Evolutionary conservation across 2,888 invertebrate species (phyloP).

Genomic region (Kuschelorhynchus macadamiae): DNA sequence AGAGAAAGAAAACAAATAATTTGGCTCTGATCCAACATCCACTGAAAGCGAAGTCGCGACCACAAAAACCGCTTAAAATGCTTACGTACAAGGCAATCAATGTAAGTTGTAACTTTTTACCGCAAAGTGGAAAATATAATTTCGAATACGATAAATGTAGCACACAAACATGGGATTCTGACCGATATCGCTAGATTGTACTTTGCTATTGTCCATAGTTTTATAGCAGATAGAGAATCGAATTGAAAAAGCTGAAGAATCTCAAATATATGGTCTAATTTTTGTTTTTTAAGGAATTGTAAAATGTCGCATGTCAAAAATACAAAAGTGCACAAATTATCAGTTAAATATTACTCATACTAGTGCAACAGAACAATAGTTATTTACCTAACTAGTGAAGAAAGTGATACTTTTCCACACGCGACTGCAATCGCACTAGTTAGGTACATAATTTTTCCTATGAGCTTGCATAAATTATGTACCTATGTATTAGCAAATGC

Average conservation of each 20-base stretch:
- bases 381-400: too few relatives aligned
- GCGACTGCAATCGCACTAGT: too few relatives aligned
- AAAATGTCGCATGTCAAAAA: too few relatives aligned
- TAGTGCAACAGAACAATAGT: too few relatives aligned
- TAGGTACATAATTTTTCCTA: too few relatives aligned
- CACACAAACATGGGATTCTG: slow-evolving; percentile 8
- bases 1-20: slow-evolving; percentile 7
- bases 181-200: slow-evolving; percentile 15
- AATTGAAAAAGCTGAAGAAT: slow-evolving; percentile 15
- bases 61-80: slow-evolving; percentile 10
- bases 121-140: slow-evolving; percentile 15
- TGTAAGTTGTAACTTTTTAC: slow-evolving; percentile 14
- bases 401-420: too few relatives aligned
- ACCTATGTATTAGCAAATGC: too few relatives aligned
- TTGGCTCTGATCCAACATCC: slow-evolving; percentile 22
- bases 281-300: too few relatives aligned
- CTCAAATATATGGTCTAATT: too few relatives aligned
- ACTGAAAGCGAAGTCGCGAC: slow-evolving; percentile 7
- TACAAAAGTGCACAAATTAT: too few relatives aligned
- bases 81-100: slow-evolving; percentile 23
- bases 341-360: too few relatives aligned
- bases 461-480: too few relatives aligned
- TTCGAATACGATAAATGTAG: slow-evolving; percentile 10
- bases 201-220: slow-evolving; percentile 21
- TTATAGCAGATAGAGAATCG: slow-evolving; percentile 27